Evolutionary conservation across 2,797 vertebrate species (phyloP).

Genomic region (Toxotes lorentzi): DNA sequence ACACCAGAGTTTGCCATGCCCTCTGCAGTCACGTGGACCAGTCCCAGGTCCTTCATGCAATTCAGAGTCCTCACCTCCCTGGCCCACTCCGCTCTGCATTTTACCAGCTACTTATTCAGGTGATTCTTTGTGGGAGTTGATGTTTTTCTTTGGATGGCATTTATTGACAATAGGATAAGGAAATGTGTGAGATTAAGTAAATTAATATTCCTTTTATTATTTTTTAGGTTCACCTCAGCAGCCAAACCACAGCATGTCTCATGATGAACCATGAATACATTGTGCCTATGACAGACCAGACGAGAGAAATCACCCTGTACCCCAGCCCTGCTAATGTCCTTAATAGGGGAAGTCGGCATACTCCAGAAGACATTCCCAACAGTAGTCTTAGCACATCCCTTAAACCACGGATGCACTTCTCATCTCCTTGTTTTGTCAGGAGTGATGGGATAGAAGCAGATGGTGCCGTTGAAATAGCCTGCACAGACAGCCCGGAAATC

Average conservation of each 20-base stretch:
- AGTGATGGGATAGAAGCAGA: slow-evolving; percentile 45
- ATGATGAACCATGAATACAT: slow-evolving; percentile 95
- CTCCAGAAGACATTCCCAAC: slow-evolving; percentile 85
- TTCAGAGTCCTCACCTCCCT: slow-evolving; percentile 91
- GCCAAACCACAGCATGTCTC: slow-evolving; percentile 88
- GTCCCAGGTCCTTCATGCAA: slow-evolving; percentile 92
- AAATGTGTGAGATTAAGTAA: neutral
- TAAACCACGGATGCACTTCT: slow-evolving; percentile 89
- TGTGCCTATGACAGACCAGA: slow-evolving; percentile 93
- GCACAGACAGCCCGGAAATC: slow-evolving; percentile 90
- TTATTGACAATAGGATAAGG: neutral
- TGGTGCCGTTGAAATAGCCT: slow-evolving; percentile 74
- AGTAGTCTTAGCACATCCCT: slow-evolving; percentile 90
- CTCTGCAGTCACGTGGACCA: slow-evolving; percentile 96
- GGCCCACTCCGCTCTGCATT: slow-evolving; percentile 90
- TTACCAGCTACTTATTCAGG: slow-evolving; percentile 92
- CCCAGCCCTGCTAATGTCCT: slow-evolving; percentile 69
- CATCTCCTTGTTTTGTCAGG: slow-evolving; percentile 90
- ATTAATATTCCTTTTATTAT: neutral
- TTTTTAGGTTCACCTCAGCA: slow-evolving; percentile 88
- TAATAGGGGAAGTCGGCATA: slow-evolving; percentile 45
- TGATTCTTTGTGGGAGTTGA: slow-evolving; percentile 18
- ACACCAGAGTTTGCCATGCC: slow-evolving; percentile 92
- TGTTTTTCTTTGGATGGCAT: neutral
- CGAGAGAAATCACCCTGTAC: slow-evolving; percentile 88